Evolutionary conservation across 2,888 invertebrate genomes (phyloP).

Genomic region (Axea sp.): DNA sequence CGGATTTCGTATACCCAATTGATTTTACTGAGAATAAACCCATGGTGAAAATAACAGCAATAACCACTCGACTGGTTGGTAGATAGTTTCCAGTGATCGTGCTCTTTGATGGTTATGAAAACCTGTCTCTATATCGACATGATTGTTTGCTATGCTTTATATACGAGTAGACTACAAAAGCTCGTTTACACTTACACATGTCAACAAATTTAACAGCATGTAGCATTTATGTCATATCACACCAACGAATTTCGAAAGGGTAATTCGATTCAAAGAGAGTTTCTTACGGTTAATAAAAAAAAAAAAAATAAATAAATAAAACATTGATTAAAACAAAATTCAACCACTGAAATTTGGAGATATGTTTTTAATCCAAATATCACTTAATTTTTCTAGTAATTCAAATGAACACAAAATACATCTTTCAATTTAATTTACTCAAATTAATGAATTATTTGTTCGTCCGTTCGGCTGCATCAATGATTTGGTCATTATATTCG

Average conservation of each 20-base stretch:
- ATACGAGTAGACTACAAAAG: constrained; percentile 17
- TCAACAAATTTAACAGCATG: constrained; percentile 16
- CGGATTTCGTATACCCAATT: neutral
- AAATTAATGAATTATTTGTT: too few species aligned
- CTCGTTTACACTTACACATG: constrained; percentile 20
- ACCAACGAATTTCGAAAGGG: too few species aligned
- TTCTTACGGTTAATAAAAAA: neutral
- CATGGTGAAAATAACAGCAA: constrained; percentile 31
- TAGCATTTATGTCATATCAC: neutral
- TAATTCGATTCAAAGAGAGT: too few species aligned
- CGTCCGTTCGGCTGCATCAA: too few species aligned
- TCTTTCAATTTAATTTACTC: too few species aligned
- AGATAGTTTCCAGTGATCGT: neutral
- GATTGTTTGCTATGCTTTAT: constrained; percentile 40
- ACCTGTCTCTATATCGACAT: constrained; percentile 11
- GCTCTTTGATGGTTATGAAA: constrained; percentile 12
- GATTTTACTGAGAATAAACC: constrained; percentile 27
- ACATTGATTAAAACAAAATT: too few species aligned
- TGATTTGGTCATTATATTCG: too few species aligned
- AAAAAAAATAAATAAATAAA: constrained; percentile 1
- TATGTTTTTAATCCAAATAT: too few species aligned
- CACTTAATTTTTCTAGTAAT: too few species aligned
- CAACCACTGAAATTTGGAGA: too few species aligned
- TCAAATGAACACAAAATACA: too few species aligned
- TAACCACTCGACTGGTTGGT: constrained; percentile 11